Percentiles rank a stretch among this genome's conserved stretches.
phyloP scores from a whole-genome alignment of 1,140 invertebrate genomes.

The Trichoplusia ni region DNA sequence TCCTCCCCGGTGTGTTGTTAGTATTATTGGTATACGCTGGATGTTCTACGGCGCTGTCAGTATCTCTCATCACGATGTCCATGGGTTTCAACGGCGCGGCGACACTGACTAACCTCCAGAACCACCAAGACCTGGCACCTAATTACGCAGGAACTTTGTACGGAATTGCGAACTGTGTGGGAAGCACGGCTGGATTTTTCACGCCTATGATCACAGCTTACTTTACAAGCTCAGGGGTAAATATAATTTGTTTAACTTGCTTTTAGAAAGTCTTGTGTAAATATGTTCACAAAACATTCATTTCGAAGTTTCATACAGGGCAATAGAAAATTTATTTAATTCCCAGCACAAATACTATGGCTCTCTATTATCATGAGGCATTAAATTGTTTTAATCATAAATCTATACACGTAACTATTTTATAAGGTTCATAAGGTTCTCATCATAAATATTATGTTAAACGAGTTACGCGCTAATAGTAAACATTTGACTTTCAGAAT shows the following conservation, averaged over 20 bases:
- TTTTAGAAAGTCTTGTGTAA: too few relatives aligned
- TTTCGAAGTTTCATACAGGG: too few relatives aligned
- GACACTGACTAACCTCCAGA: slow-evolving; percentile 91
- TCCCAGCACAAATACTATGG: too few relatives aligned
- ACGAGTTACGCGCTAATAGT: too few relatives aligned
- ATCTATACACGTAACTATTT: too few relatives aligned
- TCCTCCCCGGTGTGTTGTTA: slow-evolving; percentile 86
- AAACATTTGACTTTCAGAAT: slow-evolving; percentile 82
- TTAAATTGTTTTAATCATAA: too few relatives aligned
- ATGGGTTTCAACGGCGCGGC: slow-evolving; percentile 92
- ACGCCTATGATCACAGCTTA: slow-evolving; percentile 87
- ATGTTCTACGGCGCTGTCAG: slow-evolving; percentile 84
- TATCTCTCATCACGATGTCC: slow-evolving; percentile 87
- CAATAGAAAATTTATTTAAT: too few relatives aligned
- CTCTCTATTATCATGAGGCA: too few relatives aligned
- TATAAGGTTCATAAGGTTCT: too few relatives aligned
- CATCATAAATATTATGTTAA: too few relatives aligned
- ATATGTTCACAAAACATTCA: too few relatives aligned
- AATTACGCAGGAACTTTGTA: slow-evolving; percentile 91
- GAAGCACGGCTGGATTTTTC: slow-evolving; percentile 88
- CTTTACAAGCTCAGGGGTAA: slow-evolving; percentile 85
- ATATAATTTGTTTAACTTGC: too few relatives aligned
- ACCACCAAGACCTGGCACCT: slow-evolving; percentile 90
- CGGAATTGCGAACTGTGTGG: slow-evolving; percentile 88
- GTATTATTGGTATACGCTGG: slow-evolving; percentile 85